Evolutionary conservation across 2,797 vertebrate species (phyloP).

Genomic region (Ceryle rudis): DNA sequence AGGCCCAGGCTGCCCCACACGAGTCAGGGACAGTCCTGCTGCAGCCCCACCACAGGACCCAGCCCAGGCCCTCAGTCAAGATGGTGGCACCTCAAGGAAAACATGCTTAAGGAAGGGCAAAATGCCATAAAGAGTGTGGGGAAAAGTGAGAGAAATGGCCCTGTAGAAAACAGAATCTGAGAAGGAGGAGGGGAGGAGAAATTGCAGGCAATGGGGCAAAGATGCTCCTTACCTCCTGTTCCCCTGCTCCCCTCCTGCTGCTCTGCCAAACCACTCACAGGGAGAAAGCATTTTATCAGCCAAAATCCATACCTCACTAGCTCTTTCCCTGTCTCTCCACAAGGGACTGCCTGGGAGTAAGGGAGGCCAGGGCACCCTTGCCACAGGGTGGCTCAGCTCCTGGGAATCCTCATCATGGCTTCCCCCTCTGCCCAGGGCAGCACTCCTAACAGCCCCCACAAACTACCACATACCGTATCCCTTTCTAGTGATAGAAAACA

Average conservation of each 20-base stretch:
- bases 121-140: rapidly evolving
- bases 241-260: neutral
- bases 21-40: neutral
- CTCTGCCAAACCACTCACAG: neutral
- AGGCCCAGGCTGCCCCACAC: rapidly evolving
- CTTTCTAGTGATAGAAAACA: neutral
- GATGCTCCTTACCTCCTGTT: neutral
- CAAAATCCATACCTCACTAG: neutral
- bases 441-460: rapidly evolving
- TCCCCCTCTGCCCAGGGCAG: rapidly evolving
- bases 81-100: neutral
- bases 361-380: neutral
- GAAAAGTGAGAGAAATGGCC: rapidly evolving
- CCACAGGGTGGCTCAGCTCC: rapidly evolving
- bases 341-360: neutral
- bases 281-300: neutral
- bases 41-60: rapidly evolving
- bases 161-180: rapidly evolving
- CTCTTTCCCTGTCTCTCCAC: neutral
- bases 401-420: neutral
- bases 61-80: too few relatives aligned
- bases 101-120: neutral
- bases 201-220: neutral
- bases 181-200: neutral
- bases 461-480: rapidly evolving